These are phyloP conservation scores for Sparidentex hasta DNA, from an alignment of 2,797 vertebrate species.

Conservation along the genomic window DNA sequence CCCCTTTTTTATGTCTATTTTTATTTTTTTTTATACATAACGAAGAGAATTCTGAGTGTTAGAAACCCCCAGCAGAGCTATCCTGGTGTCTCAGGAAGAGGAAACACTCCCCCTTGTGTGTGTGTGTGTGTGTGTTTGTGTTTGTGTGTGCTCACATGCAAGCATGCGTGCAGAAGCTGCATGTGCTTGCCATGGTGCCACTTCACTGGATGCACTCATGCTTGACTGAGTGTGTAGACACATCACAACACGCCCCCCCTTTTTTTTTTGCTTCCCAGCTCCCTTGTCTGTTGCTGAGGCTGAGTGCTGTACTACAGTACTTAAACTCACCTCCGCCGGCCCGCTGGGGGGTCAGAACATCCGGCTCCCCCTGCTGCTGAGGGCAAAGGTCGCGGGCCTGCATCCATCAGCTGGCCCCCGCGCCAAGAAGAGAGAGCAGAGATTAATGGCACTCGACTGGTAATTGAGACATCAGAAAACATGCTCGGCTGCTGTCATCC, in stretches of 20 bases:
- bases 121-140: constrained; percentile 35
- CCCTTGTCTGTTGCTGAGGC: constrained; percentile 68
- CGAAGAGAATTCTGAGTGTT: constrained; percentile 59
- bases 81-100: constrained; percentile 64
- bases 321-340: constrained; percentile 62
- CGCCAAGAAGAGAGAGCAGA: constrained; percentile 64
- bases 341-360: constrained; percentile 45
- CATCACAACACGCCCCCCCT: constrained; percentile 47
- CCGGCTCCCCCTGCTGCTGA: constrained; percentile 28
- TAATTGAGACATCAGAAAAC: constrained; percentile 80
- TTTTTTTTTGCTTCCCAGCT: constrained; percentile 46
- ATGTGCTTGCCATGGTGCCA: constrained; percentile 79
- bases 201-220: constrained; percentile 80
- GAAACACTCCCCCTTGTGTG: constrained; percentile 36
- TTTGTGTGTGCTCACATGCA: constrained; percentile 60
- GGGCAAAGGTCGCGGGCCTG: constrained; percentile 70
- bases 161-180: constrained; percentile 73
- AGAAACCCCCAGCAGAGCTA: constrained; percentile 66
- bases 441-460: constrained; percentile 72
- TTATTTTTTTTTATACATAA: constrained; percentile 68
- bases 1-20: constrained; percentile 36
- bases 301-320: constrained; percentile 74
- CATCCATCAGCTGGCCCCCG: constrained; percentile 66
- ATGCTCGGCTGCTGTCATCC: constrained; percentile 52
- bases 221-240: constrained; percentile 79